Percentiles rank a stretch among this genome's conserved stretches.
Conservation (phyloP, 2,797 vertebrate genomes). For the Anisognathus igniventris region DNA sequence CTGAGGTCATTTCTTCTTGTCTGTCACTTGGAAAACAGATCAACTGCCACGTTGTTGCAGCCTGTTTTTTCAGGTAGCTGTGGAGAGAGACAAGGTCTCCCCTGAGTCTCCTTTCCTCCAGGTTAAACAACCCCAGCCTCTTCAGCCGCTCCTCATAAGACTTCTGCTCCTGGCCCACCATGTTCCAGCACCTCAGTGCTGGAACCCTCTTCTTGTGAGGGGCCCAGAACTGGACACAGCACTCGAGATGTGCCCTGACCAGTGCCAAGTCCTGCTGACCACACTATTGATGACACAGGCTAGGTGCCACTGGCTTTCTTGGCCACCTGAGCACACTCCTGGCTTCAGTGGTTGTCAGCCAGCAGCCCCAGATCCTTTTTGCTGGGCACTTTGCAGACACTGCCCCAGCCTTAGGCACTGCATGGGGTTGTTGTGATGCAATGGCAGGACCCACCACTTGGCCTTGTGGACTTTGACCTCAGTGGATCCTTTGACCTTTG, state of each 20-base stretch:
- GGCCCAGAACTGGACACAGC: not conserved
- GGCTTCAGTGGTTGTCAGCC: not conserved
- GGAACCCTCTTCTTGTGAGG: not conserved
- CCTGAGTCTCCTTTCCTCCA: not conserved
- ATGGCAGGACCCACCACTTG: accelerated
- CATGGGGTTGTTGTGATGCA: not conserved
- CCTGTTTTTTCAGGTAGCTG: not conserved
- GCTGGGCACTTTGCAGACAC: not conserved
- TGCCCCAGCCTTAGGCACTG: too few species aligned
- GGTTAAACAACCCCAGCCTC: not conserved
- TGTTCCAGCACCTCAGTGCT: accelerated
- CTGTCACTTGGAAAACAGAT: not conserved
- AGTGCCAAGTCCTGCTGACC: not conserved
- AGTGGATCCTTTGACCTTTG: too few species aligned
- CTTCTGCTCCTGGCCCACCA: not conserved
- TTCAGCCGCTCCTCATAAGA: accelerated
- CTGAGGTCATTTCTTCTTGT: not conserved
- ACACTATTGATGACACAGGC: not conserved
- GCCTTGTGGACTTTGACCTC: not conserved
- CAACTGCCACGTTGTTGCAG: accelerated
- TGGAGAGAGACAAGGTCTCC: accelerated
- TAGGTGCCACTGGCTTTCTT: not conserved
- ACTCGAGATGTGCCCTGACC: not conserved
- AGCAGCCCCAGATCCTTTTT: not conserved
- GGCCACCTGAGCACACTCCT: not conserved